These are phyloP conservation scores for Hybognathus amarus DNA, from an alignment of 2,797 vertebrate genomes.

Conservation along the genomic window DNA sequence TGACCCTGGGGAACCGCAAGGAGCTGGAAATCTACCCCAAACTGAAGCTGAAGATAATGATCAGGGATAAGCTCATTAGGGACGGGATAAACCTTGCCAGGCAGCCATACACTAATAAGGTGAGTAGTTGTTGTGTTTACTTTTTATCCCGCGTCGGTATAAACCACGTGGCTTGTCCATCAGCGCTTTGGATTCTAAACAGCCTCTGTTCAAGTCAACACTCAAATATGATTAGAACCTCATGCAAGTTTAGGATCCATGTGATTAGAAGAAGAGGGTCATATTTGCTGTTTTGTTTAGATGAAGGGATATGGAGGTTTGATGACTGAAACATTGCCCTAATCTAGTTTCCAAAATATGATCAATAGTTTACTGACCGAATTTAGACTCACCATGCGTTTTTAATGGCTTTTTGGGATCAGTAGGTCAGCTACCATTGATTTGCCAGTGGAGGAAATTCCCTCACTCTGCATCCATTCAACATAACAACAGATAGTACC, in stretches of 20 bases:
- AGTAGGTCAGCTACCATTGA: constrained; percentile 28
- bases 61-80: constrained; percentile 94
- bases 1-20: constrained; percentile 76
- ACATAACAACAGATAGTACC: constrained; percentile 2
- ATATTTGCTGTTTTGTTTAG: neutral
- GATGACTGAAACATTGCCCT: constrained; percentile 13
- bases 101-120: constrained; percentile 93
- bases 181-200: neutral
- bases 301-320: neutral
- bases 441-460: constrained; percentile 9
- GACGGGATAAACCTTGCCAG: constrained; percentile 92
- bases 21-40: constrained; percentile 88
- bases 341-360: constrained; percentile 18
- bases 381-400: constrained; percentile 13
- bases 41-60: constrained; percentile 97
- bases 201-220: neutral
- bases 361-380: constrained; percentile 34
- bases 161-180: neutral
- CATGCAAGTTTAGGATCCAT: neutral
- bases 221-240: neutral
- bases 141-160: neutral
- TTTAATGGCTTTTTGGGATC: constrained; percentile 32
- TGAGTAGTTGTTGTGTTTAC: constrained; percentile 66
- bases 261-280: neutral
- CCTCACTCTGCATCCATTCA: neutral